These are phyloP conservation scores for Calcarius lapponicus DNA, from an alignment of 2,797 vertebrate genomes.

Conservation along the genomic window DNA sequence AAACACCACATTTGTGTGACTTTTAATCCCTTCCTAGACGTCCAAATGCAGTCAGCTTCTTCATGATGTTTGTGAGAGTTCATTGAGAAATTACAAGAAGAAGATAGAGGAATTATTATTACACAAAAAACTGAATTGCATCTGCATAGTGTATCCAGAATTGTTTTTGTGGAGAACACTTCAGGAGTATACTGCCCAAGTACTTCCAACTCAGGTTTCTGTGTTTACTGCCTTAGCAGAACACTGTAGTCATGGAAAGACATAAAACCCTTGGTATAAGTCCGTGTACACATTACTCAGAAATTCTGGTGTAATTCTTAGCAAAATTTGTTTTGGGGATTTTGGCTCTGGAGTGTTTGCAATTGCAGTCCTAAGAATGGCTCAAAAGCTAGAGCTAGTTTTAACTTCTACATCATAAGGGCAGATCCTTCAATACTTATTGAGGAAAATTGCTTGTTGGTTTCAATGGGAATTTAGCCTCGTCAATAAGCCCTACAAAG, in stretches of 20 bases:
- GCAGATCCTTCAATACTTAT: background rate
- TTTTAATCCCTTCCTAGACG: background rate
- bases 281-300: background rate
- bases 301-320: background rate
- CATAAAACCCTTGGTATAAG: background rate
- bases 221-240: background rate
- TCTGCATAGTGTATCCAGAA: background rate
- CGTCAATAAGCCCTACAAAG: background rate
- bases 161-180: background rate
- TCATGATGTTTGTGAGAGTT: background rate
- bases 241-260: background rate
- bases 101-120: background rate
- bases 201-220: background rate
- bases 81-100: background rate
- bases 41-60: background rate
- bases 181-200: fast-evolving
- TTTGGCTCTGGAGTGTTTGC: background rate
- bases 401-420: background rate
- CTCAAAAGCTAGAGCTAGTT: background rate
- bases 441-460: constrained; percentile 23
- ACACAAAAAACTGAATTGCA: background rate
- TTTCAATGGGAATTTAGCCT: constrained; percentile 24
- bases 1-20: background rate
- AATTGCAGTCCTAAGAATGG: background rate
- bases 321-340: constrained; percentile 11